Evolutionary conservation across 53 echinoderm and acorn worm genomes (phyloP).

Genomic region (Temnopleurus reevesii): DNA sequence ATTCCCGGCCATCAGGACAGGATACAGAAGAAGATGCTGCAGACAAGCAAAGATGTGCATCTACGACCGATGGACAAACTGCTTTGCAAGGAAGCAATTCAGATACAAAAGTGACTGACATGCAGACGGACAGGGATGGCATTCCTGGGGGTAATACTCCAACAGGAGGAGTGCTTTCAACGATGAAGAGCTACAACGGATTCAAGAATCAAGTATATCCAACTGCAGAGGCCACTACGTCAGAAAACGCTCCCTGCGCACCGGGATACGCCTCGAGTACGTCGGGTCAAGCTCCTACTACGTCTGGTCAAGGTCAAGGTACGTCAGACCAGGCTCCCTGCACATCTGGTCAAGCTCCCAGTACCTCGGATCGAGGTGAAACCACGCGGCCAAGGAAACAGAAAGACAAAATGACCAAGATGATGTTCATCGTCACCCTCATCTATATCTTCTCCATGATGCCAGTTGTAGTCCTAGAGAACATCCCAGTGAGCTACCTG

Average conservation of each 20-base stretch:
- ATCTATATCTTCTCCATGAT: background rate
- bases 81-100: background rate
- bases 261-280: background rate
- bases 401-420: constrained; percentile 21
- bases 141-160: background rate
- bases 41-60: background rate
- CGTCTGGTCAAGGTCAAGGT: too few species aligned
- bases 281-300: background rate
- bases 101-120: background rate
- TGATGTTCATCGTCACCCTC: constrained; percentile 8
- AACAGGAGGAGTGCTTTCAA: background rate
- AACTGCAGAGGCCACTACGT: background rate
- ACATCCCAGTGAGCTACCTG: background rate
- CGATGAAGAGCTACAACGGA: background rate
- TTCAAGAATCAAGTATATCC: too few species aligned
- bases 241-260: background rate
- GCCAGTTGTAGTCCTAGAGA: background rate
- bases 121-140: background rate
- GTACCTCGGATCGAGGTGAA: background rate
- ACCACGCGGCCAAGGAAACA: background rate
- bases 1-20: background rate
- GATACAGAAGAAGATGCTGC: background rate
- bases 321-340: background rate
- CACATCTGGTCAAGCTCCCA: too few species aligned
- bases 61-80: background rate